A percentile compares a stretch with the other conserved stretches of the same genome.
These are phyloP conservation scores for Pseudochaenichthys georgianus DNA, from an alignment of 2,797 vertebrate genomes.

Conservation along the genomic window DNA sequence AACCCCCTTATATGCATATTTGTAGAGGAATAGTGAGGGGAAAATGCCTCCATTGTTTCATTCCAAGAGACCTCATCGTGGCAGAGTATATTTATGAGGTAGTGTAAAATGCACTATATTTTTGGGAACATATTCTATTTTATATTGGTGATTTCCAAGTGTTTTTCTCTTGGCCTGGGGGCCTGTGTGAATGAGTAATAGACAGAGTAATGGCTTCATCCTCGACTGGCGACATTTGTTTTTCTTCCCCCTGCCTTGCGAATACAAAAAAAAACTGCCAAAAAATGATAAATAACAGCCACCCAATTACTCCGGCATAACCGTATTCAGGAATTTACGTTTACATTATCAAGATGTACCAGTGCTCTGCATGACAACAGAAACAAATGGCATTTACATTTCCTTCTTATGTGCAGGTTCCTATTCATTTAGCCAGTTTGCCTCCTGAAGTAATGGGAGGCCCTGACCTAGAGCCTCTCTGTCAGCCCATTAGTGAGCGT, in stretches of 20 bases:
- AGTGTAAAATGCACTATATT: conserved; percentile 69
- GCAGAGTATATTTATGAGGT: conserved; percentile 72
- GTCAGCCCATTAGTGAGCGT: conserved; percentile 80
- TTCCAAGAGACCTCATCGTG: conserved; percentile 71
- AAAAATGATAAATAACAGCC: conserved; percentile 78
- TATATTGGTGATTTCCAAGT: conserved; percentile 79
- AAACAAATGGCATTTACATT: conserved; percentile 84
- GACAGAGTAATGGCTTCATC: conserved; percentile 80
- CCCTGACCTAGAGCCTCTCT: conserved; percentile 80
- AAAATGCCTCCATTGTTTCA: conserved; percentile 63
- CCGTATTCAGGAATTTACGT: conserved; percentile 80
- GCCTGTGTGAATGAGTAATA: conserved; percentile 79
- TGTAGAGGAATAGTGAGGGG: conserved; percentile 27
- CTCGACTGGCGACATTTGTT: conserved; percentile 76
- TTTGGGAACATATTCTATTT: conserved; percentile 76
- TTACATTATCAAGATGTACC: conserved; percentile 83
- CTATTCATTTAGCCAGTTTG: conserved; percentile 79
- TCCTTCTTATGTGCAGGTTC: conserved; percentile 62
- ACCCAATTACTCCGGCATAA: conserved; percentile 80
- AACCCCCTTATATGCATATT: conserved; percentile 42
- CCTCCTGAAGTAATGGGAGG: conserved; percentile 80
- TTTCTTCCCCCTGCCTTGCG: conserved; percentile 71
- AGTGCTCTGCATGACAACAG: conserved; percentile 74
- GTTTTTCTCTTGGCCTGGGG: conserved; percentile 77
- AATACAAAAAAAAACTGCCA: conserved; percentile 60